phyloP scores from a whole-genome alignment of 1,140 invertebrate species.

The Drosophila biarmipes region DNA sequence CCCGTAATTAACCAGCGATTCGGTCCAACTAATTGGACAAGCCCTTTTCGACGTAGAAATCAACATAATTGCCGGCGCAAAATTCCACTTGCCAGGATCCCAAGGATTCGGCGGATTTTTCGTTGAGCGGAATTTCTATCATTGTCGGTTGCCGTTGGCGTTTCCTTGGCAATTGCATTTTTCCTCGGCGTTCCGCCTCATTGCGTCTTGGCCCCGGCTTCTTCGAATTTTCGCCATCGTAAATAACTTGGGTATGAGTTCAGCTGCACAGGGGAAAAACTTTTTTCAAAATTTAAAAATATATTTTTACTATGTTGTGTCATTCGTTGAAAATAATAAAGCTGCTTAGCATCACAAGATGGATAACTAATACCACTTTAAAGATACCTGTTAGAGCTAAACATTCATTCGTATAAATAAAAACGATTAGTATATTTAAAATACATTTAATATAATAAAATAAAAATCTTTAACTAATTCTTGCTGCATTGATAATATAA shows the following conservation, averaged over 20 bases:
- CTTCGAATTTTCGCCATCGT: slow-evolving; percentile 39
- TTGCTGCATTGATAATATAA: too few species aligned
- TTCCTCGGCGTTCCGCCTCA: slow-evolving; percentile 58
- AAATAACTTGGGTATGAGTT: slow-evolving; percentile 52
- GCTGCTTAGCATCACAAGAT: too few species aligned
- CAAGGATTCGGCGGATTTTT: slow-evolving; percentile 34
- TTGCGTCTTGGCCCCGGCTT: slow-evolving; percentile 32
- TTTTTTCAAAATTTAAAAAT: background rate
- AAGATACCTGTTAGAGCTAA: too few species aligned
- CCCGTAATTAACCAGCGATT: slow-evolving; percentile 40
- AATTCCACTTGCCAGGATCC: slow-evolving; percentile 36
- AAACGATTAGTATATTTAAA: too few species aligned
- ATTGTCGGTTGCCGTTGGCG: slow-evolving; percentile 40
- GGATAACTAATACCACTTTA: too few species aligned
- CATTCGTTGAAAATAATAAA: too few species aligned
- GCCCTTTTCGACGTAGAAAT: slow-evolving; percentile 44
- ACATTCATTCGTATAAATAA: too few species aligned
- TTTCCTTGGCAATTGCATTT: slow-evolving; percentile 69
- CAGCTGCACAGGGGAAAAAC: background rate
- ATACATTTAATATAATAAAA: too few species aligned
- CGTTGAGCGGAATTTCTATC: slow-evolving; percentile 51
- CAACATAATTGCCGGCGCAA: slow-evolving; percentile 70
- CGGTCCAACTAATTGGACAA: slow-evolving; percentile 37
- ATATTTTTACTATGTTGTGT: background rate
- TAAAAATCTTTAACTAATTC: too few species aligned